Evolutionary conservation across 2,113 vertebrate genomes (phyloP), one percentile per base, ranked within the genome.

Genomic region (Anthoscopus minutus): DNA sequence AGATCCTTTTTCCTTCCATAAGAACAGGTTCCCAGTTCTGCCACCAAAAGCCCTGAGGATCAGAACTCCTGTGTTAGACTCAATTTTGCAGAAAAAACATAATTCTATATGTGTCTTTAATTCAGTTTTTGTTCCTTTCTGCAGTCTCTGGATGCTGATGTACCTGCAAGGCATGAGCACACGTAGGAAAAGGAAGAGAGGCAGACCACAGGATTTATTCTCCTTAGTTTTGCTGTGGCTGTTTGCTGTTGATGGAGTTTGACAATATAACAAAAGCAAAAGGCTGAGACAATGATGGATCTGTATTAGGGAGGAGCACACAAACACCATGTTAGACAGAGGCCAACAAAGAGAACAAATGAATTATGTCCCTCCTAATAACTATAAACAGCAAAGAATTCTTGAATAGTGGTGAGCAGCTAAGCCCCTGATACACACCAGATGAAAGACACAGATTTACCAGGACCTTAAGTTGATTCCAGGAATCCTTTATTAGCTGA

Each of bases 181-280:
- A 4, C 9, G n/a, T n/a, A n/a, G n/a, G n/a, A n/a, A n/a, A n/a
- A n/a, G n/a, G 10, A 57, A 22, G 17, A 48, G 4, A 3, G 4
- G 2, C 28, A 45, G 13, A 53, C 24, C 7, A 9, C 17, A 81
- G 87, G 64, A 76, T 35, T 31, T 35, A 51, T 85, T 33, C 27
- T 61, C n/a, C 13, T 69, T 18, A 22, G 9, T 69, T 94, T 78
- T 85, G 10, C 23, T 61, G 13, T 22, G 54, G 15, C 5, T 86
- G 7, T 61, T 78, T 91, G 60, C 3, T 57, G 18, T 25, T n/a
- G n/a, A 40, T 7, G 30, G 27, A 79, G 20, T 30, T 50, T 66
- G 33, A 33, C 40, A 67, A 35, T 4, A 27, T 19, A 50, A 87
- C 31, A 62, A 85, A 89, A 71, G 20, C 16, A 54, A 89, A 81